phyloP scores from a whole-genome alignment of 2,113 vertebrate genomes.

The Grallaria varia region DNA sequence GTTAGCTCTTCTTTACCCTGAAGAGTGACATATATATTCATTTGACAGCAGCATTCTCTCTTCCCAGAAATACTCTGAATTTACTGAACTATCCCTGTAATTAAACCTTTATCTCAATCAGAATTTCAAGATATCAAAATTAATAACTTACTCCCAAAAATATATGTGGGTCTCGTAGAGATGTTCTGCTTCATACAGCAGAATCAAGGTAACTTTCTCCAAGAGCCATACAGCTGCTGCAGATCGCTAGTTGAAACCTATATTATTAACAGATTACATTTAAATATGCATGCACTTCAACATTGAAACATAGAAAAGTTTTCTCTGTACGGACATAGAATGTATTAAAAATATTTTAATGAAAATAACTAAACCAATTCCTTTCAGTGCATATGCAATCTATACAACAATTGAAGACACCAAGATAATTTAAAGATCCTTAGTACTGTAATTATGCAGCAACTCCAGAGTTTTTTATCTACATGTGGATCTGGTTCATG shows the following conservation, averaged over 20 bases:
- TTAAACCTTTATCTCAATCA: neutral
- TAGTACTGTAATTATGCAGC: neutral
- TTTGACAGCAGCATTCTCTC: neutral
- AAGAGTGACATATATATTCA: neutral
- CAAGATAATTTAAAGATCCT: neutral
- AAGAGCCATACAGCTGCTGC: neutral
- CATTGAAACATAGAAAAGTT: neutral
- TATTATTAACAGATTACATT: neutral
- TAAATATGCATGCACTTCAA: neutral
- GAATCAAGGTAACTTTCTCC: neutral
- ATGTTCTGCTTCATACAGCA: neutral
- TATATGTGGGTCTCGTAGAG: neutral
- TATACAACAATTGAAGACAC: neutral
- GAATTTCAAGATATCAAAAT: neutral
- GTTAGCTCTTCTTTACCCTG: neutral
- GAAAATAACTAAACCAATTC: neutral
- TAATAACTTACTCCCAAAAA: neutral
- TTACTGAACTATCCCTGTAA: neutral
- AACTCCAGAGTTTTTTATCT: neutral
- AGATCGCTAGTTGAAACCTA: neutral
- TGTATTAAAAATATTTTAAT: neutral
- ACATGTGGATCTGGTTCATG: neutral
- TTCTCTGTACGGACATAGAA: neutral
- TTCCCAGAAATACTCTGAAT: neutral
- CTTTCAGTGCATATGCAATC: neutral